Percentiles rank a stretch among this genome's conserved stretches.
phyloP scores from a whole-genome alignment of 2,113 vertebrate species.

The Mohoua ochrocephala region DNA sequence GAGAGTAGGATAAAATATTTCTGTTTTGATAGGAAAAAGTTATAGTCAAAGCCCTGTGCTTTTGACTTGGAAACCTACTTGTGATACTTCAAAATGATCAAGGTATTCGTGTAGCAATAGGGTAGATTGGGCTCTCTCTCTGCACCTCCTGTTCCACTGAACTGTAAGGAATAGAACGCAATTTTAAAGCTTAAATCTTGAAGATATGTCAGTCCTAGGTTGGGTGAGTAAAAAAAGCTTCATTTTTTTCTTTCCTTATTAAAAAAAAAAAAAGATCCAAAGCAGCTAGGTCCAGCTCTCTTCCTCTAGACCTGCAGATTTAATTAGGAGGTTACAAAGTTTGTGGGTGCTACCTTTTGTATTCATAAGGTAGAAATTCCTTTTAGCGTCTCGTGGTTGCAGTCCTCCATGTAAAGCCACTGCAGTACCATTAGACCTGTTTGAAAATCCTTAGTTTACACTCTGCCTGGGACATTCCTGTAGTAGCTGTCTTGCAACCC shows the following conservation, averaged over 20 bases:
- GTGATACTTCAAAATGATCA: neutral
- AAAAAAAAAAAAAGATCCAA: neutral
- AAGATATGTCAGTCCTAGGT: neutral
- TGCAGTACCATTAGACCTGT: rapidly evolving
- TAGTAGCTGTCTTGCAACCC: neutral
- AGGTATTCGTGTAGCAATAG: neutral
- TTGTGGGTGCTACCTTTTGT: neutral
- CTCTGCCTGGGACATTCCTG: neutral
- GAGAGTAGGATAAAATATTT: neutral
- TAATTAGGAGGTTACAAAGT: neutral
- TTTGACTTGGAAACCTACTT: neutral
- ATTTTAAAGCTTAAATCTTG: neutral
- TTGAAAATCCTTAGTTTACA: neutral
- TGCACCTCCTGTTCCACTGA: neutral
- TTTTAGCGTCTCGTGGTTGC: neutral
- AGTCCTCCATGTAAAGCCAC: neutral
- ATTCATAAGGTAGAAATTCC: neutral
- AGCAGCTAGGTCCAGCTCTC: neutral
- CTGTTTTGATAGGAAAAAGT: neutral
- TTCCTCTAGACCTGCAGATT: neutral
- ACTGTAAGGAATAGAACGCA: neutral
- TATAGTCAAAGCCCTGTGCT: neutral
- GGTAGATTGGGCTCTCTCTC: neutral
- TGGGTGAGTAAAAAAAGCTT: neutral
- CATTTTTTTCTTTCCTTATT: neutral